These are phyloP conservation scores for Rhopalosiphum padi DNA, from an alignment of 1,140 invertebrate genomes.

Conservation along the genomic window DNA sequence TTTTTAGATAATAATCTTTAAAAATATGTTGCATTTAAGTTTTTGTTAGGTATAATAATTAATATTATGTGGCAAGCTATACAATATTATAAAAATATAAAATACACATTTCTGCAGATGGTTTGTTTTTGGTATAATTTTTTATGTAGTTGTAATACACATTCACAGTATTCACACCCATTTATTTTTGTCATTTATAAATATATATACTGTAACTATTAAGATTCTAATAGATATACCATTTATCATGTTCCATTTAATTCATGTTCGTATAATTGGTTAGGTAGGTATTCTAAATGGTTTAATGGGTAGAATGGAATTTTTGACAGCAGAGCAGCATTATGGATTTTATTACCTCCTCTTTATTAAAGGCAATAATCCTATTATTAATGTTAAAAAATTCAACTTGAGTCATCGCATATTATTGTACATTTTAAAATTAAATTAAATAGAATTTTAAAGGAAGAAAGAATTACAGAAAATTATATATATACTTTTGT, in stretches of 20 bases:
- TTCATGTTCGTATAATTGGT: constrained; percentile 9
- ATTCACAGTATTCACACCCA: background rate
- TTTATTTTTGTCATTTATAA: background rate
- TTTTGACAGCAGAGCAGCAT: background rate
- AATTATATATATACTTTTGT: background rate
- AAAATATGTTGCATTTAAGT: background rate
- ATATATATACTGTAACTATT: background rate
- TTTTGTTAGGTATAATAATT: background rate
- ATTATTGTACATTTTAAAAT: background rate
- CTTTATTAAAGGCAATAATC: constrained; percentile 2
- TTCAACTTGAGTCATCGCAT: background rate
- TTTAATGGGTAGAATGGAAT: constrained; percentile 23
- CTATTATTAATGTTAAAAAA: background rate
- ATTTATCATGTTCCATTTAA: background rate
- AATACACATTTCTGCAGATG: background rate
- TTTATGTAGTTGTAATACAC: background rate
- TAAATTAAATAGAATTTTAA: background rate
- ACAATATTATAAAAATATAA: background rate
- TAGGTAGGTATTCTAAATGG: background rate
- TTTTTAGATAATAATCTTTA: background rate
- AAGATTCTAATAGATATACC: background rate
- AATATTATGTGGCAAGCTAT: background rate
- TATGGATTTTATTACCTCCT: background rate
- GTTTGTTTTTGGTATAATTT: background rate
- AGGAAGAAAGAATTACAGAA: background rate